Percentiles rank a stretch among this genome's conserved stretches.
phyloP scores from a whole-genome alignment of 1,140 invertebrate species.

The Lucilia cuprina region DNA sequence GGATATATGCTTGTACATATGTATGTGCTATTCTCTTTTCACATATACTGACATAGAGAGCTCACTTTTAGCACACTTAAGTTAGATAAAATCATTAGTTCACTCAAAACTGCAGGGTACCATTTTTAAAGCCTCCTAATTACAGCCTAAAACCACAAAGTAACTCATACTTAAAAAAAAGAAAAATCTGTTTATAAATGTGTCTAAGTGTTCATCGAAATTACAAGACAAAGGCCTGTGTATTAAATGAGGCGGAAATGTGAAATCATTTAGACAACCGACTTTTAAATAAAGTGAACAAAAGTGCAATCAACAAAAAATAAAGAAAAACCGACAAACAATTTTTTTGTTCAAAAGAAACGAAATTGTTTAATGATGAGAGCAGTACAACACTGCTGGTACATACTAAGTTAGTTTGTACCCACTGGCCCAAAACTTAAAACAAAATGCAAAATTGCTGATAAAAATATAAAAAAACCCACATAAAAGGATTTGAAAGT shows the following conservation, averaged over 20 bases:
- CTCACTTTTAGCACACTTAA: too few species aligned
- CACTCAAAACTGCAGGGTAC: too few species aligned
- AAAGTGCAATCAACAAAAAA: background rate
- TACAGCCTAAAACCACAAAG: background rate
- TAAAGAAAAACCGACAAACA: background rate
- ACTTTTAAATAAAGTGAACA: background rate
- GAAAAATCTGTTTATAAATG: background rate
- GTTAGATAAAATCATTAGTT: too few species aligned
- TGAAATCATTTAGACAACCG: conserved; percentile 18
- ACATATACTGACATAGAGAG: too few species aligned
- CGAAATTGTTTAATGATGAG: background rate
- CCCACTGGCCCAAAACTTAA: background rate
- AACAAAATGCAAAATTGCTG: background rate
- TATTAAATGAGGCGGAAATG: conserved; percentile 8
- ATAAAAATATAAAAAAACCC: background rate
- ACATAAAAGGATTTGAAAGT: background rate
- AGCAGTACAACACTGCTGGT: background rate
- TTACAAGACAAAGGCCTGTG: background rate
- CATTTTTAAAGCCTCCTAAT: background rate
- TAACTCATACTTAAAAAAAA: background rate
- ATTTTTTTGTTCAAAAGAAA: background rate
- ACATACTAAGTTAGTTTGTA: background rate
- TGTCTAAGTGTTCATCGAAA: background rate
- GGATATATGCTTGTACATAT: too few species aligned
- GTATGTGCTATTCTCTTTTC: too few species aligned